Evolutionary conservation across 2,888 invertebrate genomes (phyloP), one percentile per base, ranked within the genome.

Genomic region (Chloromyia formosa): DNA sequence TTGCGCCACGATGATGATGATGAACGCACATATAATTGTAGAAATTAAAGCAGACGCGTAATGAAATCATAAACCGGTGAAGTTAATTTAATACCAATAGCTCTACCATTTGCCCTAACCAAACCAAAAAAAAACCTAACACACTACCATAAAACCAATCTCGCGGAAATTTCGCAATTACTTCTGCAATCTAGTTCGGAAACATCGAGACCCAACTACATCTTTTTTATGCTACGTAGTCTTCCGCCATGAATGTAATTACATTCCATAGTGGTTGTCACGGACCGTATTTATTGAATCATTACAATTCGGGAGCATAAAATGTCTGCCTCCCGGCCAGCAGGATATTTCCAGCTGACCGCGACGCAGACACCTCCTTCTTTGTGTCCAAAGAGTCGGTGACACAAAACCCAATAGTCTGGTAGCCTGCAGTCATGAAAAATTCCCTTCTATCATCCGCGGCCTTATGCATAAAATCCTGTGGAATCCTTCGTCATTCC

Each of bases 221-320:
- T n/a, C 16, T 10, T n/a, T 49, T 12, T 12, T 3, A 10, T 1
- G 10, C 10, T 7, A 49, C 16, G 10, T 49, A n/a, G 12, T 3
- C 16, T 49, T 49, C 42, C 16, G 14, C 49, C 49, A n/a, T 12
- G 16, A 23, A 23, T 66, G 49, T 49, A 66, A 66, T 66, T 66
- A 66, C 66, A 66, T 23, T 60, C 45, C 22, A 4, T 12, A 66
- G 20, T 45, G 45, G 66, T 66, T 42, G 66, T 45, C 66, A 66
- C 66, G 66, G 49, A 66, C 66, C 22, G 20, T 20, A 66, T 66
- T 66, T 66, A 66, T 45, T 20, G 66, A 35, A 45, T 1, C 49
- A 66, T 66, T 66, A 66, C 49, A 49, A 66, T 66, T 66, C 23
- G 14, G 60, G 1, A 60, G 23, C 60, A 22, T 60, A 22, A 60